phyloP scores from a whole-genome alignment of 2,113 vertebrate species.

The Mesitornis unicolor region DNA sequence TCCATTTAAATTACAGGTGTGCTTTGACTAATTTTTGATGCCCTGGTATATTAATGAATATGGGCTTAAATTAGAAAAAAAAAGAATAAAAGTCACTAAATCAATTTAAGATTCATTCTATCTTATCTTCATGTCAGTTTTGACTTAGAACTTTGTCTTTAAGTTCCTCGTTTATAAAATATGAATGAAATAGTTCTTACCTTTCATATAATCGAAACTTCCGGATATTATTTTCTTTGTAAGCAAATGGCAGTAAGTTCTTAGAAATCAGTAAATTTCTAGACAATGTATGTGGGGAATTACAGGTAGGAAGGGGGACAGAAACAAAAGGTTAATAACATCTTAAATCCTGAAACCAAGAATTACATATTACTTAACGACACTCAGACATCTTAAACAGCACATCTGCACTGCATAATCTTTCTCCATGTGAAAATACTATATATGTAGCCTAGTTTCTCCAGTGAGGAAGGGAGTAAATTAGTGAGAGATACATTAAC shows the following conservation, averaged over 20 bases:
- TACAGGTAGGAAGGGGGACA: not conserved
- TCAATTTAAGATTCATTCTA: not conserved
- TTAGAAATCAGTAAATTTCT: not conserved
- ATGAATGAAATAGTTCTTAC: not conserved
- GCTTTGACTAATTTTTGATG: not conserved
- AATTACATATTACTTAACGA: not conserved
- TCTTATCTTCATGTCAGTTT: not conserved
- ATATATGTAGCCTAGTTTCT: not conserved
- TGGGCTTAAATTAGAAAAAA: not conserved
- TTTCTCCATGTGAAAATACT: not conserved
- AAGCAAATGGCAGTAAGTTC: not conserved
- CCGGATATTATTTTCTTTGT: not conserved
- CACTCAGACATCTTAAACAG: not conserved
- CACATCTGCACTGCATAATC: not conserved
- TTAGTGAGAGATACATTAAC: not conserved
- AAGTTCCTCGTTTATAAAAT: conserved; percentile 2
- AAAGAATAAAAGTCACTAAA: not conserved
- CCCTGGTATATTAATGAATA: not conserved
- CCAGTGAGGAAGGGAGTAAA: not conserved
- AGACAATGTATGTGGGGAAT: not conserved
- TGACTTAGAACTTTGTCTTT: not conserved
- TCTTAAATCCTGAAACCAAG: not conserved
- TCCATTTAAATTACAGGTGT: not conserved
- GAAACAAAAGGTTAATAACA: not conserved
- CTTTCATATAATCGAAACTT: not conserved